phyloP scores from a whole-genome alignment of 2,888 invertebrate species.

The Drosophila macrospina region DNA sequence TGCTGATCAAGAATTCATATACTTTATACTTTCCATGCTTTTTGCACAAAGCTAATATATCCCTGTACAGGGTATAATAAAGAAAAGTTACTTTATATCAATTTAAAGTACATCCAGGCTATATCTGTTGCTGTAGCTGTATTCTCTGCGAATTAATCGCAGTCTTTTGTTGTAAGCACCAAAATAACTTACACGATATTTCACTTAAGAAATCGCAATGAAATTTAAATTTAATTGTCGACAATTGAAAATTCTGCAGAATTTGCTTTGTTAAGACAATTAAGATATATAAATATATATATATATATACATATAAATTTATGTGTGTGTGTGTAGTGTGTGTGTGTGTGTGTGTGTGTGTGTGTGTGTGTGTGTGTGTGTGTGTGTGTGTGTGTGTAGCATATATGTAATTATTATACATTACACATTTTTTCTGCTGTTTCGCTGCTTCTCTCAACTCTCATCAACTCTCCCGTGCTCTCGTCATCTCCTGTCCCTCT shows the following conservation, averaged over 20 bases:
- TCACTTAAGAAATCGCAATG: slow-evolving; percentile 23
- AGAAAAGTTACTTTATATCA: background rate
- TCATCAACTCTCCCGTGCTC: background rate
- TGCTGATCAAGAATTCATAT: no score
- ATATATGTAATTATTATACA: slow-evolving; percentile 10
- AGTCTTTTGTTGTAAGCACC: background rate
- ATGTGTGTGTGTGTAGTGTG: no score
- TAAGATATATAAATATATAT: background rate
- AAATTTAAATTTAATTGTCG: slow-evolving; percentile 20
- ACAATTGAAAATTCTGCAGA: slow-evolving; percentile 9
- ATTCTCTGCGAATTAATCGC: background rate
- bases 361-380: no score
- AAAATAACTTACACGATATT: slow-evolving; percentile 18
- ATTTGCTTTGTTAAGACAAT: slow-evolving; percentile 11
- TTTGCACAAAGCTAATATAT: no score
- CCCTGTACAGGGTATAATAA: no score
- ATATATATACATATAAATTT: background rate
- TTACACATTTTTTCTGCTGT: slow-evolving; percentile 4
- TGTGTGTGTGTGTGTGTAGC: background rate
- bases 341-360: no score
- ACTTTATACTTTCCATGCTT: no score
- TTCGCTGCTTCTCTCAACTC: background rate
- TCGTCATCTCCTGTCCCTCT: background rate
- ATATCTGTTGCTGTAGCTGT: slow-evolving; percentile 1
- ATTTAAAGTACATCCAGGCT: background rate